Evolutionary conservation across 2,888 invertebrate species (phyloP), one percentile per base, ranked within the genome.

Genomic region (Amphipoea lucens): DNA sequence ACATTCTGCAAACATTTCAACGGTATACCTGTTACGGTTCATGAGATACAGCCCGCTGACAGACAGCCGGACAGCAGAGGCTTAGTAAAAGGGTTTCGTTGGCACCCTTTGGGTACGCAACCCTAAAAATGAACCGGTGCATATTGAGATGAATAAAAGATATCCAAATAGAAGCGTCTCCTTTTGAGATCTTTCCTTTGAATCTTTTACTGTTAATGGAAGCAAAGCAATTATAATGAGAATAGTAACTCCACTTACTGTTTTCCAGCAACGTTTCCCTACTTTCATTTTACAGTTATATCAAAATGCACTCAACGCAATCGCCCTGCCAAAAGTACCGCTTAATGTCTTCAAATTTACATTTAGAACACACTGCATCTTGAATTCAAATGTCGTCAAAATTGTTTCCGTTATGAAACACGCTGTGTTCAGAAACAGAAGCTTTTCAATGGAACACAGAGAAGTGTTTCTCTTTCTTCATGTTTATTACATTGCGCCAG

Each of bases 281-380:
- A 83, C 85, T 86, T 91, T 85, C 76, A 87, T 87, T 86, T 82
- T 77, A 87, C 83, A 83, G 77, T 83, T 82, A 88, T 87, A 84
- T 83, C 76, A 89, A 81, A 90, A 87, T 87, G 86, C 87, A 88
- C 81, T 89, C 83, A 81, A 78, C 85, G 60, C 80, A 77, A 78
- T 85, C 77, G 70, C 74, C 79, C 75, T 62, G 72, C 89, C 79
- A 79, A 85, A 79, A 88, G 82, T 84, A 85, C 85, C 84, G 80
- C 83, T 85, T 87, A 89, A 89, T 90, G 87, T 90, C 85, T 81
- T 87, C 82, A 78, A 91, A 93, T 93, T 93, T 91, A 90, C 93
- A 93, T 94, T 92, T 92, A 93, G 93, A 93, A 92, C 92, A 91
- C 90, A 87, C 72, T 89, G 89, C 87, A 88, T 84, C 88, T 89